phyloP scores from a whole-genome alignment of 2,113 vertebrate species.

The Rhombomys opimus region DNA sequence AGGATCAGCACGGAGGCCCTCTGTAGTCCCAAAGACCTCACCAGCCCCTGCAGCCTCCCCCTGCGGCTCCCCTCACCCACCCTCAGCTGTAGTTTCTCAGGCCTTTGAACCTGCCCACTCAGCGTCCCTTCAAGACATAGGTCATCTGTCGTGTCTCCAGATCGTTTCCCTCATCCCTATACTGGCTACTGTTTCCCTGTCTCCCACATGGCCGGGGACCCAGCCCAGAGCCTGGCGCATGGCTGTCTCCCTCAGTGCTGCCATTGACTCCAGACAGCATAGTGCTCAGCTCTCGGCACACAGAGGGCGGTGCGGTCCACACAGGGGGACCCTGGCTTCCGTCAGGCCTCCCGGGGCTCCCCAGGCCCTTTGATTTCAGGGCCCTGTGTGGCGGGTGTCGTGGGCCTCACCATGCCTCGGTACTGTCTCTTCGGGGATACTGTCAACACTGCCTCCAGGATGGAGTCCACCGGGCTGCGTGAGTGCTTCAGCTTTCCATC shows the following conservation, averaged over 20 bases:
- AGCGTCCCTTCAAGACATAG: background rate
- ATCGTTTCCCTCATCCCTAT: background rate
- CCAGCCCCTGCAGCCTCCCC: background rate
- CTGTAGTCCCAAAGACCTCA: background rate
- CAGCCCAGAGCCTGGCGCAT: background rate
- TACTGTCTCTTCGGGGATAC: constrained; percentile 98
- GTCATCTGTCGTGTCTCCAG: background rate
- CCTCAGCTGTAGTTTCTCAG: background rate
- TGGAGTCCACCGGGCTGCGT: constrained; percentile 96
- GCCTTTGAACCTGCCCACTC: background rate
- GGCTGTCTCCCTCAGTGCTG: background rate
- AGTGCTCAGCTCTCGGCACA: background rate
- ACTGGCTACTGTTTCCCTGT: background rate
- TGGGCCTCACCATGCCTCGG: constrained; percentile 95
- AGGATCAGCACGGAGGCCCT: background rate
- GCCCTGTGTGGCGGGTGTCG: constrained; percentile 92
- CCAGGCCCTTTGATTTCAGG: constrained; percentile 84
- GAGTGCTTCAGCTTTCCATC: constrained; percentile 77
- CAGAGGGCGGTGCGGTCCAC: background rate
- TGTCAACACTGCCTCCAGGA: constrained; percentile 93
- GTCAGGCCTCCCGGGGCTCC: background rate
- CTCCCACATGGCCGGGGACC: background rate
- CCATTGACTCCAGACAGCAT: background rate
- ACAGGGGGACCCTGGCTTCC: background rate
- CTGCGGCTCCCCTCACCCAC: background rate